These are phyloP conservation scores for Rhopalosiphum maidis DNA, from an alignment of 1,140 invertebrate genomes.

Conservation along the genomic window DNA sequence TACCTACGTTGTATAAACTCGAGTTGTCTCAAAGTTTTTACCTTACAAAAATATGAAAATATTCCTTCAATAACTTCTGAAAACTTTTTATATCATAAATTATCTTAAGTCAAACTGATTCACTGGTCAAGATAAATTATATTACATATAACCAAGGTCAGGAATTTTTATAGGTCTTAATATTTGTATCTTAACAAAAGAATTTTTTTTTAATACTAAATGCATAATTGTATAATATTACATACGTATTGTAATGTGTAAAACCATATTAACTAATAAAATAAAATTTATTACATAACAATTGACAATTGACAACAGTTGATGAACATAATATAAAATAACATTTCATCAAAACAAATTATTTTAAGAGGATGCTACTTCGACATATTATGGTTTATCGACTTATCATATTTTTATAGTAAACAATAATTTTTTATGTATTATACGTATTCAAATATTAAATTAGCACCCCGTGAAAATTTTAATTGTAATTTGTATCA, in stretches of 20 bases:
- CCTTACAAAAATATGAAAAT: constrained; percentile 36
- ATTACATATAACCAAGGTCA: neutral
- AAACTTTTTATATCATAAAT: constrained; percentile 23
- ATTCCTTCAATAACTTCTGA: constrained; percentile 22
- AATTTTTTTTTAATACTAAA: neutral
- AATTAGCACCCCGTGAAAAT: neutral
- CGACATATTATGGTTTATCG: too few relatives aligned
- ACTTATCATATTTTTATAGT: neutral
- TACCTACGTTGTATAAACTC: neutral
- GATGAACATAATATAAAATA: neutral
- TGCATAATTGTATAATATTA: neutral
- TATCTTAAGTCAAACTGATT: constrained; percentile 24
- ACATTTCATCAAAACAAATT: neutral
- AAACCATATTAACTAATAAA: neutral
- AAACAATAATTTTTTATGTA: neutral
- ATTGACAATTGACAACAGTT: neutral
- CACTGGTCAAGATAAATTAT: constrained; percentile 34
- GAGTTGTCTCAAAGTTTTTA: constrained; percentile 11
- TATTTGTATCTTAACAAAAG: neutral
- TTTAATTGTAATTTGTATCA: neutral
- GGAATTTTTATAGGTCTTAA: too few relatives aligned
- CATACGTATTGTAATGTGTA: neutral
- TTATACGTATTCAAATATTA: neutral
- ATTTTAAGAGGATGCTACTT: too few relatives aligned
- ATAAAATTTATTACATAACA: neutral